Base-by-base conservation (phyloP, 2,888 invertebrate genomes). In the Drosophila pullipes region DNA sequence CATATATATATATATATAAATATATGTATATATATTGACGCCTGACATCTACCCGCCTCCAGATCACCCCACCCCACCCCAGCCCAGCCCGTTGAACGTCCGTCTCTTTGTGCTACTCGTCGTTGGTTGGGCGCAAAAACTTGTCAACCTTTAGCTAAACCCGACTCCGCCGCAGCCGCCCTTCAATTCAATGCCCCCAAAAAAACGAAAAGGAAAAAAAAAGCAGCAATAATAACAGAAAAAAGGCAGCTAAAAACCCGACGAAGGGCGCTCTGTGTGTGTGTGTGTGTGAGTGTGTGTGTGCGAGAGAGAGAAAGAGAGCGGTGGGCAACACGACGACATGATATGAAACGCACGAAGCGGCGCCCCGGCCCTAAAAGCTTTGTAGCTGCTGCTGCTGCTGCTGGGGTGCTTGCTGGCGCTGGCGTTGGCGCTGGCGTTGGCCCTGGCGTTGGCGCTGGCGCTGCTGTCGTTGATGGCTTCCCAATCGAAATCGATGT, bases 401-500 rank as follows among this genome's bases (percentile, higher is more conserved):
- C 18, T 55, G 68, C 13, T 53, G 59, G 37, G n/a, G 54, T 55
- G 70, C 25, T 60, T 55, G 70, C 35, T 41, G 47, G 18, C 53
- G 65, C 62, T 65, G 74, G 39, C 69, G 28, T 4, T 28, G 25
- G 25, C 25, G 25, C 1, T 25, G 25, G 22, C 22, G 22, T 4
- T 28, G 25, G 25, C 25, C 1, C 1, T 25, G 25, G 22, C 22
- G 22, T 1, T 22, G 28, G 28, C 28, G 83, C 66, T 65, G 74
- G 39, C 69, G 84, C 67, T 71, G 83, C 81, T 82, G 83, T 82
- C 80, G 87, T 91, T 90, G 93, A 93, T 93, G 93, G 92, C 92
- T 93, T 93, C 92, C 93, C 93, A 93, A 93, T 93, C 92, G 92
- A 92, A 93, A 93, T 93, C 92, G 93, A 93, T 93, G 93, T 91